Evolutionary conservation across 2,888 invertebrate genomes (phyloP), one percentile per base, ranked within the genome.

Genomic region (Drosophila nr. medialis): DNA sequence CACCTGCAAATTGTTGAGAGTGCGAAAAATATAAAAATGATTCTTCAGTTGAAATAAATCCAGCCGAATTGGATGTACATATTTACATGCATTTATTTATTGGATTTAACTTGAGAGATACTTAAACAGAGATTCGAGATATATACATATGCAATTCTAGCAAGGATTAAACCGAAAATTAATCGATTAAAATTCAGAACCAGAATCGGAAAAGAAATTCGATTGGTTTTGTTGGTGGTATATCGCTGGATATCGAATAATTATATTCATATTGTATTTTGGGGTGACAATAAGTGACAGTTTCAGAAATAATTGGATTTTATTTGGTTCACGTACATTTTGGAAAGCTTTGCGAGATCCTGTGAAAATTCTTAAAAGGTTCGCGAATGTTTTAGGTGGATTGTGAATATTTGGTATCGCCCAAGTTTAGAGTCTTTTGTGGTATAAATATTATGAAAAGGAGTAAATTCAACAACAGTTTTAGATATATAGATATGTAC

Each of bases 1-100:
- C 64, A 66, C 30, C 66, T 66, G 53, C 15, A 36, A 30, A 30
- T 38, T 42, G 36, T 30, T 50, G 11, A 30, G 29, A 30, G 30
- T 11, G 36, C 36, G 13, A 36, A 36, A 15, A 21, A 21, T 13
- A 21, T 13, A n/a, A 56, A 18, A n/a, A n/a, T 27, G 1, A 45
- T 62, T 18, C 36, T 34, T 51, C 42, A 65, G 51, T 42, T 50
- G 34, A 42, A 42, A 13, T 29, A 32, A 48, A 64, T 50, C 34
- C n/a, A 29, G 13, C 3, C 48, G 49, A 42, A 34, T 55, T 58
- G 56, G 7, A 21, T 18, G 13, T 27, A 34, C 13, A 59, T 49
- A n/a, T 8, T 15, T n/a, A 21, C 21, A 42, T 42, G n/a, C 6
- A 40, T n/a, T 11, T n/a, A 40, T 11, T 2, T 40, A 40, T 40